Evolutionary conservation across 1,140 invertebrate species (phyloP).

Genomic region (Ceratitis capitata): DNA sequence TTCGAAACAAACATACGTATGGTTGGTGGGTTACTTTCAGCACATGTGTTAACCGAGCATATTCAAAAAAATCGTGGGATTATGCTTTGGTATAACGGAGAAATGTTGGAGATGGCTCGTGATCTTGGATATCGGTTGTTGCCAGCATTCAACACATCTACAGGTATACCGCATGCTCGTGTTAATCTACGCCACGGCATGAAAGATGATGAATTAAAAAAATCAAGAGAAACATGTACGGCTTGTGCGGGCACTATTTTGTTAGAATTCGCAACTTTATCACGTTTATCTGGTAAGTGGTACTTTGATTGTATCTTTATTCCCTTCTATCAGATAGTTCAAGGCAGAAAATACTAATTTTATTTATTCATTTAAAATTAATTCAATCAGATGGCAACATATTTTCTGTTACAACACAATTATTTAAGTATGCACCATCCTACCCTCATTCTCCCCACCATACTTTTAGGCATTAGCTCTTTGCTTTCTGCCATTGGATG

Average conservation of each 20-base stretch:
- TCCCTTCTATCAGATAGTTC: no score
- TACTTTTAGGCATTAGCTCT: no score
- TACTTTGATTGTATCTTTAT: not conserved
- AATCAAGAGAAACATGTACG: slow-evolving; percentile 91
- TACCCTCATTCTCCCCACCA: not conserved
- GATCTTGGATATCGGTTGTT: slow-evolving; percentile 91
- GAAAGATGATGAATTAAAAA: slow-evolving; percentile 77
- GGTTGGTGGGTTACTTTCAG: slow-evolving; percentile 91
- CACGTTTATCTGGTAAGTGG: slow-evolving; percentile 80
- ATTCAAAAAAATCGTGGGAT: slow-evolving; percentile 79
- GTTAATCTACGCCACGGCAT: slow-evolving; percentile 93
- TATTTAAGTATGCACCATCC: no score
- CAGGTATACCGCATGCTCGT: slow-evolving; percentile 95
- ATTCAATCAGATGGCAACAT: no score
- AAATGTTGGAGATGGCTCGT: slow-evolving; percentile 89
- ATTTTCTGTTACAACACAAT: no score
- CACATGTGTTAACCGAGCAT: slow-evolving; percentile 89
- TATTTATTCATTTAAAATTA: no score
- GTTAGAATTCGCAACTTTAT: slow-evolving; percentile 95
- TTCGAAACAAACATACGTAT: slow-evolving; percentile 99
- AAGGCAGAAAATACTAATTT: no score
- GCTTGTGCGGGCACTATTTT: slow-evolving; percentile 99
- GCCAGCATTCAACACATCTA: slow-evolving; percentile 97
- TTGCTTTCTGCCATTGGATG: no score
- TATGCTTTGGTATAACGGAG: slow-evolving; percentile 91